Evolutionary conservation across 2,113 vertebrate genomes (phyloP), one percentile per base, ranked within the genome.

Genomic region (Erythrocercus mccallii): DNA sequence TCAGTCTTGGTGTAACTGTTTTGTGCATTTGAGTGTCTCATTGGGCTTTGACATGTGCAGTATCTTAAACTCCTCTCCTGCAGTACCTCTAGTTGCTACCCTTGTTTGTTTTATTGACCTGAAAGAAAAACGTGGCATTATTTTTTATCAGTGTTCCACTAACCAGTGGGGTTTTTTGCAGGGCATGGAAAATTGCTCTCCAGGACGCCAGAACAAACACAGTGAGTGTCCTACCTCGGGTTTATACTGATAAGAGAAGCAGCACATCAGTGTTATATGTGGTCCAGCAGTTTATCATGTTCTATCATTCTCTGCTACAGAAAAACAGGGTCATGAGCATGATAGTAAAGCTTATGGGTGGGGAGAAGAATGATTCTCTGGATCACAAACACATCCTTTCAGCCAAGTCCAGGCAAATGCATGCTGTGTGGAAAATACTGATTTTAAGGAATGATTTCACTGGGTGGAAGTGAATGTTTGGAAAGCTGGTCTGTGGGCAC

Each of bases 101-200:
- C 27, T 54, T 58, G 28, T 1, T 81, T 76, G 86, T 72, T 93
- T 51, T 7, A 35, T 31, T 83, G 17, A 45, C 37, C 42, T 86
- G 74, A 69, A 81, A 62, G 15, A 20, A 88, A 74, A 79, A 89
- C 10, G 25, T 58, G 22, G 12, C 6, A 2, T 80, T 73, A 27
- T 65, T 86, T 92, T 94, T 90, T 85, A 40, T 82, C 20, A 48
- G 6, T 38, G 19, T 88, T 83, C 40, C 45, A 81, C 45, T 95
- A 86, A 92, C 68, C 37, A 61, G 2, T 37, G 27, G 18, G 5
- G 0, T 11, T 30, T 42, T 88, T 76, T 66, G 19, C 85, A 98
- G 98, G 92, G 98, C 98, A 53, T 98, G 98, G 98, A 98, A 98
- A 88, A 98, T 98, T 94, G 98, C 98, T 94, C 98, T 98, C 37